Evolutionary conservation across 2,888 invertebrate species (phyloP).

Genomic region (Scelioninae gen. 1): DNA sequence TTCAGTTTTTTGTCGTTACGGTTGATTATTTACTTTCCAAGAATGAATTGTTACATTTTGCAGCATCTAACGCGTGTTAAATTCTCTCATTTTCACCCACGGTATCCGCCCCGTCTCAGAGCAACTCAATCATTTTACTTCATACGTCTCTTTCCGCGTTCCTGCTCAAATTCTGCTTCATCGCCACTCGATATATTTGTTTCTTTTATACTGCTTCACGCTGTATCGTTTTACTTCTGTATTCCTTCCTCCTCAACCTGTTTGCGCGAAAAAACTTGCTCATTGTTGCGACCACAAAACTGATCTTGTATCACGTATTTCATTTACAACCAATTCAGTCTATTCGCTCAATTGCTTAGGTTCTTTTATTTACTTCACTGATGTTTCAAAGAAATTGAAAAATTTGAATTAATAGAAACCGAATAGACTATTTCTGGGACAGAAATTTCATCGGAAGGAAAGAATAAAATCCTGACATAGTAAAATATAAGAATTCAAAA

Average conservation of each 20-base stretch:
- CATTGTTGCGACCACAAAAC: too few species aligned
- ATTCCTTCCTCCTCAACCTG: background rate
- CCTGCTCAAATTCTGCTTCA: background rate
- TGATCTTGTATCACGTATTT: too few species aligned
- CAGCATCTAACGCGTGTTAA: too few species aligned
- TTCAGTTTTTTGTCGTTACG: too few species aligned
- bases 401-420: background rate
- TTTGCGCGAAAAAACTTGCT: background rate
- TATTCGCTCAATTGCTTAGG: background rate
- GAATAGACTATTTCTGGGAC: background rate
- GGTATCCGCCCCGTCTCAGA: background rate
- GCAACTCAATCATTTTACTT: background rate
- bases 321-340: too few species aligned
- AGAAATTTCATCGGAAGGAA: background rate
- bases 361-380: background rate
- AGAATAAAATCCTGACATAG: background rate
- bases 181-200: background rate
- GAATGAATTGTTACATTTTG: too few species aligned
- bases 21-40: too few species aligned
- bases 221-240: background rate
- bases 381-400: background rate
- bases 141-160: conserved; percentile 5
- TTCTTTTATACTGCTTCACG: background rate
- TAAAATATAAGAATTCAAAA: too few species aligned
- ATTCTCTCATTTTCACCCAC: conserved; percentile 4